phyloP scores from a whole-genome alignment of 2,113 vertebrate species.

The Pristiophorus japonicus region DNA sequence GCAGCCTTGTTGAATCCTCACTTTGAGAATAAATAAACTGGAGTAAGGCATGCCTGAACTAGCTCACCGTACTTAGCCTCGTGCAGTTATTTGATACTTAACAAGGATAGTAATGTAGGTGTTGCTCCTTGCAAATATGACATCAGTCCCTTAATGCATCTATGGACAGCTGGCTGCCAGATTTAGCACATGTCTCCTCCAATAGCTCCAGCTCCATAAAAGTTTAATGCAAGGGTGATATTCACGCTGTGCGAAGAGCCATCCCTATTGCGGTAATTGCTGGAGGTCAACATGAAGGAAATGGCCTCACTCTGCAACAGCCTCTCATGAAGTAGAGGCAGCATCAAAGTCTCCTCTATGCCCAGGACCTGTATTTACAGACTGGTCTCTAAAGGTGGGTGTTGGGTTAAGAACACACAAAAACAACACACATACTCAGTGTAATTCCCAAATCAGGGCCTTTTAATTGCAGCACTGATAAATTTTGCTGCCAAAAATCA shows the following conservation, averaged over 20 bases:
- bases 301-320: background rate
- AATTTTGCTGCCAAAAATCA: background rate
- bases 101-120: too few species aligned
- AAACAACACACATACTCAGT: background rate
- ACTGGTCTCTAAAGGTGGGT: background rate
- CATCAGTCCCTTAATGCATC: too few species aligned
- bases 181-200: too few species aligned
- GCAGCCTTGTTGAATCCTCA: too few species aligned
- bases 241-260: background rate
- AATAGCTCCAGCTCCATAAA: background rate
- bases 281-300: background rate
- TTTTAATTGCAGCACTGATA: background rate
- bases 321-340: background rate
- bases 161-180: too few species aligned
- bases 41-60: too few species aligned
- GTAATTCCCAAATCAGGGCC: background rate
- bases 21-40: too few species aligned
- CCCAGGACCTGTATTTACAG: background rate
- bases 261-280: background rate
- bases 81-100: too few species aligned
- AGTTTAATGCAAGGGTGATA: background rate
- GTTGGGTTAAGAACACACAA: background rate
- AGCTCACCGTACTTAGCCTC: too few species aligned
- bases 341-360: background rate
- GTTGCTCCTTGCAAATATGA: too few species aligned